A percentile compares a stretch with the other conserved stretches of the same genome.
phyloP scores from a whole-genome alignment of 2,797 vertebrate genomes.

The Sciaenops ocellatus region DNA sequence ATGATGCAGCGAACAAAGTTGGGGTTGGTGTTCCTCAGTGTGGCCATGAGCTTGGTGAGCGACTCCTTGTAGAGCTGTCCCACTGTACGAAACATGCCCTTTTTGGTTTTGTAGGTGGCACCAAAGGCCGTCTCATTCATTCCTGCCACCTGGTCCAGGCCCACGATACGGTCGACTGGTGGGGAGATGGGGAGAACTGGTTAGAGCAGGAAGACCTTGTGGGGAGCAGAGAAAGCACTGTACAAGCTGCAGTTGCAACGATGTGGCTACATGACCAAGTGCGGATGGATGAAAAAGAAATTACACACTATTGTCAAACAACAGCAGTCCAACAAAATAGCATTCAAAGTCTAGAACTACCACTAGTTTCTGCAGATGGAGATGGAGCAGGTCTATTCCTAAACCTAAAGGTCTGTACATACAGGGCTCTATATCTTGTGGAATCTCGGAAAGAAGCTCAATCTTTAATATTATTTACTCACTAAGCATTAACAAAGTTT shows the following conservation, averaged over 20 bases:
- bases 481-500: background rate
- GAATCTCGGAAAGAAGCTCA: background rate
- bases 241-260: constrained; percentile 26
- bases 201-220: constrained; percentile 11
- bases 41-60: constrained; percentile 97
- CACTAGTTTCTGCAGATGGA: constrained; percentile 30
- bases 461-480: background rate
- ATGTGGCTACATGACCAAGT: constrained; percentile 49
- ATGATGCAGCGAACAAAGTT: constrained; percentile 99
- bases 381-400: background rate
- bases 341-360: constrained; percentile 37
- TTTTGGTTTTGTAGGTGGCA: constrained; percentile 96
- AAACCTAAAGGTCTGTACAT: background rate
- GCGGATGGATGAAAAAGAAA: constrained; percentile 66
- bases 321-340: constrained; percentile 38
- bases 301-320: constrained; percentile 38
- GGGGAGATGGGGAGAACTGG: constrained; percentile 22
- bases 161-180: constrained; percentile 97
- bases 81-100: constrained; percentile 98
- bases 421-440: background rate
- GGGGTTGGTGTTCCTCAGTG: constrained; percentile 97
- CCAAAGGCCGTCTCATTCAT: constrained; percentile 98
- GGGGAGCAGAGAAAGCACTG: background rate
- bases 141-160: constrained; percentile 96
- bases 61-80: constrained; percentile 99